Evolutionary conservation across 2,113 vertebrate species (phyloP).

Genomic region (Vulpes ferrilata): DNA sequence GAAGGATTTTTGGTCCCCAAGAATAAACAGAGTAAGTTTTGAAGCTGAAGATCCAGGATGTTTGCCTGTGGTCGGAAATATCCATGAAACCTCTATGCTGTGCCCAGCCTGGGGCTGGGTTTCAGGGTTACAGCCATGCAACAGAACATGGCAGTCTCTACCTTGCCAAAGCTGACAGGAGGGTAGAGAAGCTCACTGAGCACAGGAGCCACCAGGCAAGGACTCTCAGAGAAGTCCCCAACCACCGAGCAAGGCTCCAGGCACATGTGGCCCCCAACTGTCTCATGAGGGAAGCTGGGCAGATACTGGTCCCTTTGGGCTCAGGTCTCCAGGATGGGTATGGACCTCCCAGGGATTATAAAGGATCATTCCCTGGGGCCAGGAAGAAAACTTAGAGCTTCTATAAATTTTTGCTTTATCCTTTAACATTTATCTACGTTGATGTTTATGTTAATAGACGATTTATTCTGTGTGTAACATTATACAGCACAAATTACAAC

Average conservation of each 20-base stretch:
- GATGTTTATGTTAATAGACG: background rate
- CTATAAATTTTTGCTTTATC: background rate
- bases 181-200: rapidly evolving
- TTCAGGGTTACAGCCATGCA: background rate
- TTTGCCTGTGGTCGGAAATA: background rate
- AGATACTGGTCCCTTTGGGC: background rate
- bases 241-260: background rate
- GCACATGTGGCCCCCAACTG: background rate
- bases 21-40: background rate
- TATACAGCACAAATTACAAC: background rate
- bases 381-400: background rate
- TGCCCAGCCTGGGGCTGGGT: background rate
- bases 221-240: background rate
- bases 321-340: background rate
- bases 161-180: background rate
- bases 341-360: background rate
- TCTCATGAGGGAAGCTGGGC: background rate
- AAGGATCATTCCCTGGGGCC: background rate
- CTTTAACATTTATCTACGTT: background rate
- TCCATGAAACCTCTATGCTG: background rate
- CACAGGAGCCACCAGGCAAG: background rate
- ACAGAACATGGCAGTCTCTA: background rate
- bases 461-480: background rate
- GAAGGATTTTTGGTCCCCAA: background rate
- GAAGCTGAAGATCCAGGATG: background rate